These are phyloP conservation scores for Gnathonemus longibarbis DNA, from an alignment of 2,113 vertebrate species.

Conservation along the genomic window DNA sequence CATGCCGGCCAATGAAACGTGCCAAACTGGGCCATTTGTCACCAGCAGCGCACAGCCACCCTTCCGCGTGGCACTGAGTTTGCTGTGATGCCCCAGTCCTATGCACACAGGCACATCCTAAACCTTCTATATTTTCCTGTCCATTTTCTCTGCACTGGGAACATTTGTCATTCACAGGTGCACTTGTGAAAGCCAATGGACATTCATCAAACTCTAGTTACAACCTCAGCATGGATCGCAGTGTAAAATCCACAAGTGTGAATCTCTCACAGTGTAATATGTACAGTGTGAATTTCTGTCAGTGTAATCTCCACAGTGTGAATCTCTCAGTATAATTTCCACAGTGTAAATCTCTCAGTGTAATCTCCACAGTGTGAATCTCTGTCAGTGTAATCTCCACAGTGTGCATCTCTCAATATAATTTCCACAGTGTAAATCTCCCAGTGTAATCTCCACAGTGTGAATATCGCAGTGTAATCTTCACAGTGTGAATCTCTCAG, in stretches of 20 bases:
- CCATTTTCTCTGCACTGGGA: background rate
- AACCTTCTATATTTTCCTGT: background rate
- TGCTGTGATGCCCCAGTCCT: background rate
- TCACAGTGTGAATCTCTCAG: background rate
- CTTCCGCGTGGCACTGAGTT: background rate
- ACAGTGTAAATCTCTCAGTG: background rate
- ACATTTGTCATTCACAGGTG: background rate
- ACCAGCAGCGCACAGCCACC: constrained; percentile 9
- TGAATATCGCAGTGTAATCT: background rate
- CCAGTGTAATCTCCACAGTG: background rate
- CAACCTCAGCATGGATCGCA: background rate
- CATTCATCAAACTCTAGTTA: background rate
- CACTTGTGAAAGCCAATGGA: background rate
- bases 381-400: background rate
- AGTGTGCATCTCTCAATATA: background rate
- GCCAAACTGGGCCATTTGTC: constrained; percentile 13
- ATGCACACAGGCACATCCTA: background rate
- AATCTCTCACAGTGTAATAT: background rate
- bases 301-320: background rate
- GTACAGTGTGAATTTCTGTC: background rate
- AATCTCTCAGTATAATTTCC: background rate
- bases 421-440: background rate
- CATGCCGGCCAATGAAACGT: constrained; percentile 7
- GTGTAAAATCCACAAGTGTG: background rate
- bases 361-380: background rate